Evolutionary conservation across 2,888 invertebrate species (phyloP), one percentile per base, ranked within the genome.

Genomic region (Dicroscelio sp.): DNA sequence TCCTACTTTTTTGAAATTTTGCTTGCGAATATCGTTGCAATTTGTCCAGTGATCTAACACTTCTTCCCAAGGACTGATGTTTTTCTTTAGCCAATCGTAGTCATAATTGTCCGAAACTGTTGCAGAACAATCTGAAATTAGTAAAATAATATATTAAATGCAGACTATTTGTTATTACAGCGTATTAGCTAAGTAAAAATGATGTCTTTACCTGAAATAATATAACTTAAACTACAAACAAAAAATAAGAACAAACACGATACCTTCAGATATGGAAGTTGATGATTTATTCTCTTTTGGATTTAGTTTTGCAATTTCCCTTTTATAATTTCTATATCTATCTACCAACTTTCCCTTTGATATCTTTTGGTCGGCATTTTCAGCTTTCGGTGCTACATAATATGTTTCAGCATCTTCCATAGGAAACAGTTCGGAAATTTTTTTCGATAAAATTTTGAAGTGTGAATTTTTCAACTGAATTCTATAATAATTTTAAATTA

Each of bases 271-370:
- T n/a, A n/a, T n/a, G 14, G 43, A 43, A 43, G 43, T 43, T 8
- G 43, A 43, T 43, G 43, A 8, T 43, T n/a, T 27, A 60, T 23
- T 6, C 27, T 60, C 17, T 27, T 25, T 60, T 8, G 52, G 58
- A 20, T 20, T 14, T 10, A 80, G 27, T 55, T 55, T 80, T 67
- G n/a, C 14, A 23, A 69, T 33, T 23, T 80, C 80, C 27, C 80
- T 48, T 80, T 80, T 67, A 43, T 25, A 79, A 65, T 85, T 89
- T 8, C 89, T 20, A 55, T 80, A 89, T 17, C 33, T 75, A 52
- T 85, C 89, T 0, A 79, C 63, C 20, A 89, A 69, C 60, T 89
- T 89, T 2, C 89, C 89, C 38, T 89, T 89, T 0, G 86, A 33
- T 20, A 90, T 80, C 71, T 86, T 86, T 65, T 90, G 89, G 2